Base-by-base conservation (phyloP, 2,797 vertebrate genomes). In the Takifugu rubripes region DNA sequence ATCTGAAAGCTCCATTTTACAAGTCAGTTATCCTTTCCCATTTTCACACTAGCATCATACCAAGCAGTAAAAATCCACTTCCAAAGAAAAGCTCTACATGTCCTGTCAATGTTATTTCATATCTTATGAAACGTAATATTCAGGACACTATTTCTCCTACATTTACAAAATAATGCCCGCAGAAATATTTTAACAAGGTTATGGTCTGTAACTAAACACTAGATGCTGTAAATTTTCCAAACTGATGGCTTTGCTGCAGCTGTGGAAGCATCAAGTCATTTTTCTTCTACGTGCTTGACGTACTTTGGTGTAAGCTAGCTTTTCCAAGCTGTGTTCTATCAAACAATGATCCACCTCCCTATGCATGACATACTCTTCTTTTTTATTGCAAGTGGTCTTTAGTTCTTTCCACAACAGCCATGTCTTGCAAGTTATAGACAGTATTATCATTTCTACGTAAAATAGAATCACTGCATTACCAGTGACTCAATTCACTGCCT, bases 181-280 rank as follows among this genome's bases (percentile, higher is more conserved):
- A 11, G 27, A 43, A 3, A 59, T 87, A 83, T 87, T 87, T 87
- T 84, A 84, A 75, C 72, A 82, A 74, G 70, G 64, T 79, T 64
- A 52, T 59, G 33, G 57, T 76, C 15, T 75, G 43, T 31, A 55
- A 27, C 62, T 76, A 45, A 61, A 73, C 43, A 64, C 64, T 70
- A 66, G 50, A 52, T 47, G 52, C 40, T 67, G 76, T 57, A 54
- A 45, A 71, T 69, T 72, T 69, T 62, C 31, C 46, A 17, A 52
- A 10, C 58, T 49, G 63, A 61, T 68, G 27, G 27, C 58, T 72
- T 14, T 40, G 14, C 64, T 8, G 14, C 57, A 72, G 54, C 61
- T 54, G 59, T 52, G 47, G 64, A 36, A 70, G 50, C 36, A 40
- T 40, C 11, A 40, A 21, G 21, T 21, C 21, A 21, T 21, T 21